Evolutionary conservation across 2,797 vertebrate species (phyloP).

Genomic region (Pseudochirops cupreus): DNA sequence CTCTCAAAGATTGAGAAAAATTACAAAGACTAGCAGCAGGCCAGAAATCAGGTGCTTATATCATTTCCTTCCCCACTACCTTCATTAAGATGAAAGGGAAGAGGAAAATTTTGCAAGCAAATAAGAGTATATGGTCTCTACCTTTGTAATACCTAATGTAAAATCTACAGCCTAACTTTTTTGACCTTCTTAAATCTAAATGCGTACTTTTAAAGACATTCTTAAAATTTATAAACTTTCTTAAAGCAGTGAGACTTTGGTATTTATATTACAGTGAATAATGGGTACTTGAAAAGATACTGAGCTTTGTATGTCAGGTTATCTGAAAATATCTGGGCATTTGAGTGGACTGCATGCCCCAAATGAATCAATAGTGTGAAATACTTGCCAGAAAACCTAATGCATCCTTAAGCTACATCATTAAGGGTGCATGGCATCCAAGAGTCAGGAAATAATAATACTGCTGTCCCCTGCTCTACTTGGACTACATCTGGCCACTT

Average conservation of each 20-base stretch:
- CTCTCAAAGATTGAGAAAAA: not conserved
- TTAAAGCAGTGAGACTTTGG: constrained; percentile 15
- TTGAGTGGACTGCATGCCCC: not conserved
- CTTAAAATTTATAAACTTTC: constrained; percentile 35
- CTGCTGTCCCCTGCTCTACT: not conserved
- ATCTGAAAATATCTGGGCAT: not conserved
- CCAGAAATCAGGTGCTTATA: constrained; percentile 28
- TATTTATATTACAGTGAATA: not conserved
- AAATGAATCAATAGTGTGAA: not conserved
- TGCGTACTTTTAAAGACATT: constrained; percentile 16
- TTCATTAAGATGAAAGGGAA: not conserved
- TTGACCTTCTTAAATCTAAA: constrained; percentile 17
- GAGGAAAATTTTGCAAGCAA: constrained; percentile 15
- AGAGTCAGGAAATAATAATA: not conserved
- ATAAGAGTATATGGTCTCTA: not conserved
- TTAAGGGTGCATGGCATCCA: not conserved
- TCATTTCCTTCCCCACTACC: not conserved
- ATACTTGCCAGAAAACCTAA: not conserved
- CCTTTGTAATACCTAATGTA: not conserved
- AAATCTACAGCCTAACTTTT: not conserved
- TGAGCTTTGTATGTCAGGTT: not conserved
- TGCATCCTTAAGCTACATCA: not conserved
- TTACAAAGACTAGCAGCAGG: not conserved
- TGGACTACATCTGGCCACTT: not conserved
- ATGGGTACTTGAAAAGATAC: not conserved